phyloP scores from a whole-genome alignment of 1,140 invertebrate genomes.

The Aphis gossypii region DNA sequence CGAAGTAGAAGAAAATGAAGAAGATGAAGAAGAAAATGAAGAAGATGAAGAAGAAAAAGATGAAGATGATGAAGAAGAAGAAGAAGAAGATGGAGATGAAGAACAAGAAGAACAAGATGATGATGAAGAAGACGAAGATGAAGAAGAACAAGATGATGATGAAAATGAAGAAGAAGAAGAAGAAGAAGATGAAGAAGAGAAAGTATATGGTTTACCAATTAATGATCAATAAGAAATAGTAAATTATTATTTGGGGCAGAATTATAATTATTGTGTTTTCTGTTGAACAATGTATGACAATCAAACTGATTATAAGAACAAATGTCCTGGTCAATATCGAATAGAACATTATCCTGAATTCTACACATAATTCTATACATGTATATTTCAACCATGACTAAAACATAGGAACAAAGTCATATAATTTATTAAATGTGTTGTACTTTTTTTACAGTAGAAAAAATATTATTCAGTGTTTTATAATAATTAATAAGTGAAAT shows the following conservation, averaged over 20 bases:
- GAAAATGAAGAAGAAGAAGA: too few species aligned
- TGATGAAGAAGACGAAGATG: too few species aligned
- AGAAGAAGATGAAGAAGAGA: too few species aligned
- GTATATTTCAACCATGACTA: not conserved
- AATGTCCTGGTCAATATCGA: conserved; percentile 73
- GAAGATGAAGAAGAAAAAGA: too few species aligned
- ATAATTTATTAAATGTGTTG: not conserved
- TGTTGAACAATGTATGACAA: conserved; percentile 75
- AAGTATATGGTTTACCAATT: conserved; percentile 62
- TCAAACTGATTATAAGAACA: conserved; percentile 69
- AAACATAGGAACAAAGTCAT: not conserved
- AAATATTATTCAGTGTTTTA: not conserved
- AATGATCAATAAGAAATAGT: conserved; percentile 72
- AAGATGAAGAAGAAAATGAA: too few species aligned
- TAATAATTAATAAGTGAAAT: too few species aligned
- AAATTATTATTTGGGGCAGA: conserved; percentile 73
- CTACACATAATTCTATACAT: too few species aligned
- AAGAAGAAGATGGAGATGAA: too few species aligned
- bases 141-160: too few species aligned
- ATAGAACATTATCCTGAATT: conserved; percentile 68
- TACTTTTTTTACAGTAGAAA: not conserved
- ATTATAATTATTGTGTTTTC: conserved; percentile 81
- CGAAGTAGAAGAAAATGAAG: not conserved
- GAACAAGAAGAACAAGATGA: too few species aligned
- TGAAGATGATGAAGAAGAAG: too few species aligned